phyloP scores from a whole-genome alignment of 2,113 vertebrate species.

The Osmerus eperlanus region DNA sequence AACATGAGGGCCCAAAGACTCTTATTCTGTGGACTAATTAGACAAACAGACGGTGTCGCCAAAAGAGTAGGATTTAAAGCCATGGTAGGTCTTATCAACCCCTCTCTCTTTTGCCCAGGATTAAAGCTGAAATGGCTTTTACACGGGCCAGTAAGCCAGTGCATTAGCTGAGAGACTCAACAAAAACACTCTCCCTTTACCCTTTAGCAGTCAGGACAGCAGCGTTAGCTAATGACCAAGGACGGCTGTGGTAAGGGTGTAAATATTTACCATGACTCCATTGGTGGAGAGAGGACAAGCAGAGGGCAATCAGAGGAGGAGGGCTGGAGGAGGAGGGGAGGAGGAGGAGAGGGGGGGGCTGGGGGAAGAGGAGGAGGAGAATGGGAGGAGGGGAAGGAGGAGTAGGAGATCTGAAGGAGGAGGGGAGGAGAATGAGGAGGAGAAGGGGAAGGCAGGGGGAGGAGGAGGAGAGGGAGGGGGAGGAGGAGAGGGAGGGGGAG shows the following conservation, averaged over 20 bases:
- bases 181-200: conserved; percentile 10
- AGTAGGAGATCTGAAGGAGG: background rate
- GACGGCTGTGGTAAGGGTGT: no score
- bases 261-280: no score
- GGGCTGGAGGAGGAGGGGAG: background rate
- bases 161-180: conserved; percentile 15
- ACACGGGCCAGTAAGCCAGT: conserved; percentile 26
- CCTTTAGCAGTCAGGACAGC: conserved; percentile 13
- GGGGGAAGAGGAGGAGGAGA: background rate
- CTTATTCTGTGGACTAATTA: no score
- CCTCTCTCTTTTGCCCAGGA: no score
- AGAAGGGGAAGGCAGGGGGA: background rate
- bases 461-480: background rate
- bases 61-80: no score
- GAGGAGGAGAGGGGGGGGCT: background rate
- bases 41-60: no score
- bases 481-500: background rate
- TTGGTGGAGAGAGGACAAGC: background rate
- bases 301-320: background rate
- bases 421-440: background rate
- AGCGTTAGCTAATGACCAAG: no score
- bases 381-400: background rate
- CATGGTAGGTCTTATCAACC: no score
- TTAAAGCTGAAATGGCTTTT: background rate
- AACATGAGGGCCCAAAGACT: no score